Evolutionary conservation across 2,113 vertebrate species (phyloP).

Genomic region (Poeciliopsis retropinna): DNA sequence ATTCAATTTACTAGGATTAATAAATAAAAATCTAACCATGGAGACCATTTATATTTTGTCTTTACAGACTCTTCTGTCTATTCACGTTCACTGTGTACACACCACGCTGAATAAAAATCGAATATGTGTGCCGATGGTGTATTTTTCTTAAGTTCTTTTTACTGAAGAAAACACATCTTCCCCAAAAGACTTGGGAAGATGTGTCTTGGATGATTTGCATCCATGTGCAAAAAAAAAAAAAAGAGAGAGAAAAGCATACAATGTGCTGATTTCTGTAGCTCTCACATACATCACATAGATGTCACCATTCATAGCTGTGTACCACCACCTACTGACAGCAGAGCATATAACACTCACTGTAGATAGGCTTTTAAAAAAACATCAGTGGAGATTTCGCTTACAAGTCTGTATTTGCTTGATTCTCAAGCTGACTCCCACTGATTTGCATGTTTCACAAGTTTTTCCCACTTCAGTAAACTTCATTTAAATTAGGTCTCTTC

Average conservation of each 20-base stretch:
- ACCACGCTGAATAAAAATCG: too few relatives aligned
- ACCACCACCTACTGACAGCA: conserved; percentile 55
- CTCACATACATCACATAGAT: not conserved
- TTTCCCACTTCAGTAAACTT: not conserved
- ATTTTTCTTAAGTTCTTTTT: too few relatives aligned
- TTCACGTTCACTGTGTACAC: too few relatives aligned
- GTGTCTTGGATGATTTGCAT: too few relatives aligned
- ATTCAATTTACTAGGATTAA: conserved; percentile 8
- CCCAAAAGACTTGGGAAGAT: too few relatives aligned
- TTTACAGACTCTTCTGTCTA: not conserved
- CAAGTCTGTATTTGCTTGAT: not conserved
- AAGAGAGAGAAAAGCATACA: not conserved
- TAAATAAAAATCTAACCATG: conserved; percentile 52
- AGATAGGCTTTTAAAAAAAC: too few relatives aligned
- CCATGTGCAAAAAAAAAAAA: not conserved
- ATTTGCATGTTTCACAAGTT: not conserved
- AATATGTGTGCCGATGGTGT: not conserved
- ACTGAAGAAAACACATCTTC: too few relatives aligned
- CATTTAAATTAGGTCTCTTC: not conserved
- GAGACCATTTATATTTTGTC: conserved; percentile 1
- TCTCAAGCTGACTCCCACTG: not conserved
- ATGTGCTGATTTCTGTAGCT: not conserved
- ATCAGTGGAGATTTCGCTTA: not conserved
- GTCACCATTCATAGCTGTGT: conserved; percentile 36
- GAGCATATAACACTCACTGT: not conserved